These are phyloP conservation scores for Scleropages formosus DNA, from an alignment of 2,797 vertebrate species.

Conservation along the genomic window DNA sequence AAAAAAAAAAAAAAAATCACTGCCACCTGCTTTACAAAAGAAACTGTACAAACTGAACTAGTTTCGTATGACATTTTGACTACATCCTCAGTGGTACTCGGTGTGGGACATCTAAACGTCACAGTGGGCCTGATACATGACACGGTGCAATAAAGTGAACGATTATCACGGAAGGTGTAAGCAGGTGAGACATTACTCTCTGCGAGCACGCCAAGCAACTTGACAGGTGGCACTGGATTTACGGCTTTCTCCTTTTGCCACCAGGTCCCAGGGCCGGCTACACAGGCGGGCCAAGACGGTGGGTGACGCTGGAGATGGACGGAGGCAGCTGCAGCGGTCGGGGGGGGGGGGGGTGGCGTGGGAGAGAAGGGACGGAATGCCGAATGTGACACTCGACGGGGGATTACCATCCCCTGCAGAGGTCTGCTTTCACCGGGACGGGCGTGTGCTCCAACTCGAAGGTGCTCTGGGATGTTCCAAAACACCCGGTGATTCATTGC, in stretches of 20 bases:
- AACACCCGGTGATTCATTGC: slow-evolving; percentile 42
- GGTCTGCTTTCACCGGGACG: slow-evolving; percentile 63
- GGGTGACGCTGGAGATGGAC: slow-evolving; percentile 62
- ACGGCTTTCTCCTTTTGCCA: slow-evolving; percentile 20
- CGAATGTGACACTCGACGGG: slow-evolving; percentile 40
- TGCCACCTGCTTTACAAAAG: no score
- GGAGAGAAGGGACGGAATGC: background rate
- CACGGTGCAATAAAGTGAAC: background rate
- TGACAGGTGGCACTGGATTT: slow-evolving; percentile 9
- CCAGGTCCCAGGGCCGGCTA: background rate
- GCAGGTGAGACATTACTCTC: slow-evolving; percentile 3
- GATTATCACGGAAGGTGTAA: background rate
- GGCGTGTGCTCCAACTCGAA: slow-evolving; percentile 36
- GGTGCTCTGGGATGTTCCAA: slow-evolving; percentile 41
- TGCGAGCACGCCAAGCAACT: background rate
- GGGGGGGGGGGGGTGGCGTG: background rate
- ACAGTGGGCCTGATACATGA: background rate
- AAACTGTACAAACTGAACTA: no score
- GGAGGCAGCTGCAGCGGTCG: slow-evolving; percentile 67
- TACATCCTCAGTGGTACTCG: no score
- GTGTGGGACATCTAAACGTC: no score
- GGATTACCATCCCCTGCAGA: slow-evolving; percentile 60
- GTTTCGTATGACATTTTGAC: no score
- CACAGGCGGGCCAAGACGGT: slow-evolving; percentile 9
- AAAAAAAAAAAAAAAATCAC: no score